Conservation (phyloP, 2,113 vertebrate species). For the Gobio gobio region DNA sequence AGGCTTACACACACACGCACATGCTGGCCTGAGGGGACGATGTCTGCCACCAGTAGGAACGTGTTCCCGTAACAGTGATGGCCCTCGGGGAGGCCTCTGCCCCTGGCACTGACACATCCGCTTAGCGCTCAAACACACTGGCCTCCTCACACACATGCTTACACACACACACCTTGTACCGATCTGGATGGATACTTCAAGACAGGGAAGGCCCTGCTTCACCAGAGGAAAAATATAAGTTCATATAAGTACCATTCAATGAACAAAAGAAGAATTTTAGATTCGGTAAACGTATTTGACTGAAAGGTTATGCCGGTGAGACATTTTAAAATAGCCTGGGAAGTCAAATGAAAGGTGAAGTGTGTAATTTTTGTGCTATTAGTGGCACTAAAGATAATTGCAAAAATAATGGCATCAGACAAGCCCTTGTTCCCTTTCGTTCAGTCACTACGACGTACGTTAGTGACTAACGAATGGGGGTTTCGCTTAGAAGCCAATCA, state of each 20-base stretch:
- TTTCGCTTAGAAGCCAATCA: too few species aligned
- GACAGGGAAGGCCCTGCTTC: neutral
- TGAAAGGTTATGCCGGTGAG: neutral
- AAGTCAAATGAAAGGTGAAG: neutral
- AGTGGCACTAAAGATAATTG: neutral
- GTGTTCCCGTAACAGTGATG: slow-evolving; percentile 70
- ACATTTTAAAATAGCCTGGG: neutral
- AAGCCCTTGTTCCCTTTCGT: too few species aligned
- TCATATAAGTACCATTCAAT: neutral
- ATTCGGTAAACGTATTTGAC: neutral
- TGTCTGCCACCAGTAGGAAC: slow-evolving; percentile 68
- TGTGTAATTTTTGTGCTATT: slow-evolving; percentile 7
- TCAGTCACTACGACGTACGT: too few species aligned
- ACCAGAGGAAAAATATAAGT: neutral
- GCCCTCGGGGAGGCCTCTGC: slow-evolving; percentile 62
- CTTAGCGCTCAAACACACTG: slow-evolving; percentile 62
- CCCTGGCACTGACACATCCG: slow-evolving; percentile 71
- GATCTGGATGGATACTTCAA: neutral
- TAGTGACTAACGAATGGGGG: too few species aligned
- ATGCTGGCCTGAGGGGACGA: slow-evolving; percentile 58
- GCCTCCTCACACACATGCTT: slow-evolving; percentile 29
- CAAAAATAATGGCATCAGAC: neutral
- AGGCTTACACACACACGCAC: slow-evolving; percentile 54
- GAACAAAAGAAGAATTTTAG: neutral
- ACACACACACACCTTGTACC: slow-evolving; percentile 6